phyloP scores from a whole-genome alignment of 2,888 invertebrate genomes.

The Calephelis perditalis region DNA sequence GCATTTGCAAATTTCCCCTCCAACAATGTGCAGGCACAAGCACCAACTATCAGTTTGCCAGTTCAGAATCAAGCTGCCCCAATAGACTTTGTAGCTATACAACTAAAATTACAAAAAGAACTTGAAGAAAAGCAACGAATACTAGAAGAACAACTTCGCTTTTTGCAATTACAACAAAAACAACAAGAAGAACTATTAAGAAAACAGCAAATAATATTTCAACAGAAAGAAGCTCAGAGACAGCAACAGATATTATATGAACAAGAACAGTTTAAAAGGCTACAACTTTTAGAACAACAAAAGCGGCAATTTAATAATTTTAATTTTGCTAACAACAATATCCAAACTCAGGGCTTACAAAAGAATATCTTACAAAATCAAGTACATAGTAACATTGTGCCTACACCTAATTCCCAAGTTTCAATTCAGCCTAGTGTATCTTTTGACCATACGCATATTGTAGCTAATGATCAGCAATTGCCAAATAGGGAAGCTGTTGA shows the following conservation, averaged over 20 bases:
- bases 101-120: conserved; percentile 60
- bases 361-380: conserved; percentile 50
- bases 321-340: conserved; percentile 52
- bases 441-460: conserved; percentile 46
- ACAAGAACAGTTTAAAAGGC: conserved; percentile 46
- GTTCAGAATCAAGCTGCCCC: conserved; percentile 35
- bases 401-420: conserved; percentile 53
- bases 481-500: conserved; percentile 78
- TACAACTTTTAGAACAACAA: conserved; percentile 50
- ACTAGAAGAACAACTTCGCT: conserved; percentile 83
- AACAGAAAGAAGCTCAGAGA: conserved; percentile 64
- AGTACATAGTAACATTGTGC: conserved; percentile 43
- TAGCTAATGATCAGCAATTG: conserved; percentile 74
- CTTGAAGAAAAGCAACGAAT: conserved; percentile 83
- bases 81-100: conserved; percentile 54
- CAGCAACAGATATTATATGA: conserved; percentile 47
- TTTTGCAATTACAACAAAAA: conserved; percentile 81
- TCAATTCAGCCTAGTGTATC: conserved; percentile 72
- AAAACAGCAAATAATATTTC: conserved; percentile 80
- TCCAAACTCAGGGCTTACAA: conserved; percentile 39
- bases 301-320: conserved; percentile 31
- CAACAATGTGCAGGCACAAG: conserved; percentile 35
- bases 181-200: conserved; percentile 83
- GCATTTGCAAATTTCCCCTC: conserved; percentile 34
- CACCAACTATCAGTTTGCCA: conserved; percentile 32